phyloP scores from a whole-genome alignment of 2,113 vertebrate genomes.

The Emydura subglobosa region DNA sequence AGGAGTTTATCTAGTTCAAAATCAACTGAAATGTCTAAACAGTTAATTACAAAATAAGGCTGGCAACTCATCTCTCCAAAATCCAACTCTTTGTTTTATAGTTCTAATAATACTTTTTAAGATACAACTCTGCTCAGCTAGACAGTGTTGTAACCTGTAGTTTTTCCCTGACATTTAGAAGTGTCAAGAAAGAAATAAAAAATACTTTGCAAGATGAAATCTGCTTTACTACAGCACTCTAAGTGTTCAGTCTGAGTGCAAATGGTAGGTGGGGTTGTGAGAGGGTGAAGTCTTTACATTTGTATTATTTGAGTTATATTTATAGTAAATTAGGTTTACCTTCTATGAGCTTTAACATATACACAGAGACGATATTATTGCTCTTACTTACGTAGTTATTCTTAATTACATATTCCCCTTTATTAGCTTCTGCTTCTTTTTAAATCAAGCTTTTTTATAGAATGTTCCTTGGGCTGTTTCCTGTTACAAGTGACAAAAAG shows the following conservation, averaged over 20 bases:
- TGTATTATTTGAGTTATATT: not conserved
- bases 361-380: not conserved
- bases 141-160: not conserved
- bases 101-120: not conserved
- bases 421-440: not conserved
- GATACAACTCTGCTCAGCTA: not conserved
- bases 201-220: not conserved
- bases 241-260: not conserved
- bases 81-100: accelerated
- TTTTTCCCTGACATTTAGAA: not conserved
- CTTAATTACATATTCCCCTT: not conserved
- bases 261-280: not conserved
- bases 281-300: not conserved
- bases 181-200: not conserved
- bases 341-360: not conserved
- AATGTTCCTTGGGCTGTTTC: not conserved
- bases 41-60: not conserved
- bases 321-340: not conserved
- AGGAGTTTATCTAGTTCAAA: not conserved
- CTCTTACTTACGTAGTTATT: not conserved
- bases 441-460: not conserved
- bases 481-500: not conserved
- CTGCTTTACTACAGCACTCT: not conserved
- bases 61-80: not conserved
- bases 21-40: not conserved